phyloP scores from a whole-genome alignment of 1,140 invertebrate genomes.

The Sesamia nonagrioides region DNA sequence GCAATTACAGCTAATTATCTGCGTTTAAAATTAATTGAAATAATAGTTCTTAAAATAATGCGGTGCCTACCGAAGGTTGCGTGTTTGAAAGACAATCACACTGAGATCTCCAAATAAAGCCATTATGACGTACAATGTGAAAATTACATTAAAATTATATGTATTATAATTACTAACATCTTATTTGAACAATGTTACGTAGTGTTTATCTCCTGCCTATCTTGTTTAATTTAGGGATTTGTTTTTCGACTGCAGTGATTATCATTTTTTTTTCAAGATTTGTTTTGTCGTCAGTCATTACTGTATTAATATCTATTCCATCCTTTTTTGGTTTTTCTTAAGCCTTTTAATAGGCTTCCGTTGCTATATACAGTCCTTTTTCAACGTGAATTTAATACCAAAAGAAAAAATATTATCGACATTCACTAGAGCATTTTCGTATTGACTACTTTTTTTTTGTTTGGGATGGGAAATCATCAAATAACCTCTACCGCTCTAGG shows the following conservation, averaged over 20 bases:
- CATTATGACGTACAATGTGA: constrained; percentile 32
- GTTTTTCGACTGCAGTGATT: neutral
- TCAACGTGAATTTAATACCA: too few relatives aligned
- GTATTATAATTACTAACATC: constrained; percentile 19
- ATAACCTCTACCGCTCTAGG: too few relatives aligned
- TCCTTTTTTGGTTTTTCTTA: neutral
- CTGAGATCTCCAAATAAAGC: constrained; percentile 44
- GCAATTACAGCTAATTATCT: neutral
- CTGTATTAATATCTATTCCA: neutral
- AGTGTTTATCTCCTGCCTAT: constrained; percentile 16
- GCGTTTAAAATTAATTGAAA: neutral
- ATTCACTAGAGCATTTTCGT: too few relatives aligned
- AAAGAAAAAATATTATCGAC: too few relatives aligned
- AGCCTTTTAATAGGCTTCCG: too few relatives aligned
- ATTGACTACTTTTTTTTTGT: too few relatives aligned
- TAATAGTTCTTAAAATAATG: constrained; percentile 13
- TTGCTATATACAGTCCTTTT: too few relatives aligned
- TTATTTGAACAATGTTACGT: constrained; percentile 19
- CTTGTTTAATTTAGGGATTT: neutral
- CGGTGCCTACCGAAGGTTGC: constrained; percentile 21
- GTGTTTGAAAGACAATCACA: constrained; percentile 16
- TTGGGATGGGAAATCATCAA: too few relatives aligned
- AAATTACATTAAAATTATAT: constrained; percentile 41
- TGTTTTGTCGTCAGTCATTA: neutral
- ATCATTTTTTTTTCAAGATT: neutral